These are phyloP conservation scores for Globodera ellingtonae DNA, from an alignment of 1,140 invertebrate species.

Conservation along the genomic window DNA sequence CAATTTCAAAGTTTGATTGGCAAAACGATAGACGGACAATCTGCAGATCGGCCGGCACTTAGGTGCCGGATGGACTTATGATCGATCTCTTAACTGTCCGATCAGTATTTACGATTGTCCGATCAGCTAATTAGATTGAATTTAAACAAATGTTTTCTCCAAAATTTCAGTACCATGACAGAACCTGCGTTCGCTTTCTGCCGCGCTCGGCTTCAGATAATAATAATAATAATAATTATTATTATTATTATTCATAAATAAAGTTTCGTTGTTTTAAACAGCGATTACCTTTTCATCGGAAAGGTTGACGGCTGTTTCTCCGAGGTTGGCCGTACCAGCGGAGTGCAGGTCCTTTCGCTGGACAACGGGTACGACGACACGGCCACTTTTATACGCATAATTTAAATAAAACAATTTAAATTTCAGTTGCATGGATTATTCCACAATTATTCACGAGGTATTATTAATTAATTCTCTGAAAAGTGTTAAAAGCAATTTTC, in stretches of 20 bases:
- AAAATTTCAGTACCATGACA: slow-evolving; percentile 59
- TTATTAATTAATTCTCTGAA: background rate
- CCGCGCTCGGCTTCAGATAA: slow-evolving; percentile 54
- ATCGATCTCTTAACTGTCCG: no score
- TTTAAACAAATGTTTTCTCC: background rate
- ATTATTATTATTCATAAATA: background rate
- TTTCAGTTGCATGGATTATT: slow-evolving; percentile 62
- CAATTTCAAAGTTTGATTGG: no score
- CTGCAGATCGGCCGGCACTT: no score
- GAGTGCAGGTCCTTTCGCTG: slow-evolving; percentile 62
- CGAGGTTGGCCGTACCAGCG: slow-evolving; percentile 62
- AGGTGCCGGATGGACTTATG: no score
- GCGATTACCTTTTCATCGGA: slow-evolving; percentile 64
- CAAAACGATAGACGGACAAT: no score
- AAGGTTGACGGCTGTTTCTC: slow-evolving; percentile 66
- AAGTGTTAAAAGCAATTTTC: background rate
- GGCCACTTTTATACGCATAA: no score
- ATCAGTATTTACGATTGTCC: no score
- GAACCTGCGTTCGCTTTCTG: slow-evolving; percentile 64
- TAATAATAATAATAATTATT: background rate
- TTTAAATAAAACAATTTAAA: slow-evolving; percentile 5
- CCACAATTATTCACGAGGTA: slow-evolving; percentile 63
- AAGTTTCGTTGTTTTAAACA: slow-evolving; percentile 17
- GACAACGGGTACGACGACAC: slow-evolving; percentile 53
- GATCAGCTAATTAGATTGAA: slow-evolving; percentile 18